phyloP scores from a whole-genome alignment of 2,113 vertebrate genomes.

The Salvator merianae region DNA sequence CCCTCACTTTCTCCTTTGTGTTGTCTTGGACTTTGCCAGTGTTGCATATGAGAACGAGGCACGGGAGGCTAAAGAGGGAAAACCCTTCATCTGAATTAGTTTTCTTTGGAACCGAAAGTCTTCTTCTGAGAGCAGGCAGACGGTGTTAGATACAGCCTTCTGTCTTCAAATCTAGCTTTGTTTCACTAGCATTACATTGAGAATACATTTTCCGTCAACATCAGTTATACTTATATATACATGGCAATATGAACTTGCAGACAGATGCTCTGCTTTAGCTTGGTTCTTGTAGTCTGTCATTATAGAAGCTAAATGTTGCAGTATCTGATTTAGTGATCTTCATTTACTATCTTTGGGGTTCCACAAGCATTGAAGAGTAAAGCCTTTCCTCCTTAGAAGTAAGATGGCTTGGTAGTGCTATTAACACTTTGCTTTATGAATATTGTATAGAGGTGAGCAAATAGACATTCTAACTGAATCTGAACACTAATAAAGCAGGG shows the following conservation, averaged over 20 bases:
- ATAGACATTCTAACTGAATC: neutral
- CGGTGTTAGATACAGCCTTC: neutral
- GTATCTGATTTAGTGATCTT: neutral
- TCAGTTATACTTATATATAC: neutral
- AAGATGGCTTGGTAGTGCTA: neutral
- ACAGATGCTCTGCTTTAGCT: accelerated
- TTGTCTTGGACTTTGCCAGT: neutral
- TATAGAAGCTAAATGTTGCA: neutral
- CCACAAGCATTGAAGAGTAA: neutral
- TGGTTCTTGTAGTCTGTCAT: neutral
- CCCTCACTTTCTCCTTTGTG: neutral
- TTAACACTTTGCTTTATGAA: neutral
- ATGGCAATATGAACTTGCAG: neutral
- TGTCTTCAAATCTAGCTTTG: neutral
- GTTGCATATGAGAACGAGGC: neutral
- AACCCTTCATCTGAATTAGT: neutral
- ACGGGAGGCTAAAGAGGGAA: neutral
- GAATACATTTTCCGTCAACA: neutral
- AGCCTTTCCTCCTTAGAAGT: neutral
- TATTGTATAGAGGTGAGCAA: too few species aligned
- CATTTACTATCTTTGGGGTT: neutral
- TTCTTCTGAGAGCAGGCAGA: neutral
- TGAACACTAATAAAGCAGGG: neutral
- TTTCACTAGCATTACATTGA: neutral
- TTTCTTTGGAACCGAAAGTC: neutral